Evolutionary conservation across 2,797 vertebrate genomes (phyloP), one percentile per base, ranked within the genome.

Genomic region (Neosilurus hyrtlii): DNA sequence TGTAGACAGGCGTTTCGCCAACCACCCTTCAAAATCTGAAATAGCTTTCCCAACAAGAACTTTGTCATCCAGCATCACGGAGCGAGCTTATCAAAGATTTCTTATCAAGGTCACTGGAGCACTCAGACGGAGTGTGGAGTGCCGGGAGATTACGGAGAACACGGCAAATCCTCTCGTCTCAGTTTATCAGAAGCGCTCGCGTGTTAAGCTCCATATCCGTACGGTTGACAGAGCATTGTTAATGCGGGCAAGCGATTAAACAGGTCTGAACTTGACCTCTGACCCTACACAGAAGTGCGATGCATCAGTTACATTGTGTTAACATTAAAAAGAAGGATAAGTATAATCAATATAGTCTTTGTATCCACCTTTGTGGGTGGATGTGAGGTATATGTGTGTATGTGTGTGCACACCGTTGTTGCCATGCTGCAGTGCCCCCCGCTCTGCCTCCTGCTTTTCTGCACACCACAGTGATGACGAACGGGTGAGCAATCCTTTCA

Each of bases 401-500:
- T 24, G 59, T 62, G 59, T 74, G 77, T 65, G 51, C 70, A 16
- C 63, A 30, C 73, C 75, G 52, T 18, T 49, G 74, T 77, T 76
- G 49, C 74, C 83, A 80, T 75, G 62, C 81, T 85, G 61, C 52
- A 66, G 74, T 54, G 62, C 74, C 10, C 52, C 74, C 74, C 57
- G 18, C 72, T 79, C 75, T 71, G 81, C 68, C 83, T 75, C 71
- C 43, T 49, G 65, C 72, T 30, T 75, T 80, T 56, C 82, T 43
- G 54, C 7, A 56, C 68, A n/a, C n/a, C 82, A 63, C 65, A 66
- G 67, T 65, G 83, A 88, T 88, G 83, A 83, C 70, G 71, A 85
- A 83, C 76, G 83, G 81, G 82, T 88, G 83, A 88, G 83, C 83
- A 83, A 86, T 85, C 65, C 62, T 75, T 75, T 85, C 59, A 73